phyloP scores from a whole-genome alignment of 23 tunicate genomes.

The Ascidia mentula region DNA sequence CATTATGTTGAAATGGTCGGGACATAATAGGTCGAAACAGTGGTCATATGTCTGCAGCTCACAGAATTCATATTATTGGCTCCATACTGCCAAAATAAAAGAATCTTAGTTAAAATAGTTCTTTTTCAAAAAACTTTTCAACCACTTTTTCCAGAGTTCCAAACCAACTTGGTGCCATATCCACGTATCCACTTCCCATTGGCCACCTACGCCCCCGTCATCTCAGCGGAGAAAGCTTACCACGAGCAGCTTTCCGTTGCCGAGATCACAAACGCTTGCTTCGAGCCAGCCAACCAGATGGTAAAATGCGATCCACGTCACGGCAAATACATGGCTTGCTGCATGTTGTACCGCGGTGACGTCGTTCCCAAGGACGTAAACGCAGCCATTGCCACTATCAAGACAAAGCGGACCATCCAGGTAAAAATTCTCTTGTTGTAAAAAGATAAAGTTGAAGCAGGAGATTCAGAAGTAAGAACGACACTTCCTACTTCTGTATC shows the following conservation, averaged over 20 bases:
- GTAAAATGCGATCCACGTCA: slow-evolving; percentile 99
- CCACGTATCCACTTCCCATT: slow-evolving; percentile 97
- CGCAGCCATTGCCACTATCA: slow-evolving; percentile 98
- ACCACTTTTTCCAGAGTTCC: no score
- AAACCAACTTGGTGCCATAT: slow-evolving; percentile 99
- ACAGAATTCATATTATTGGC: no score
- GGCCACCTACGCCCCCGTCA: slow-evolving; percentile 95
- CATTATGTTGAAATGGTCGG: no score
- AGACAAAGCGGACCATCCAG: slow-evolving; percentile 90
- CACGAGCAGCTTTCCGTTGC: slow-evolving; percentile 97
- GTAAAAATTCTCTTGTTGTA: no score
- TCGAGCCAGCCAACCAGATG: slow-evolving; percentile 99
- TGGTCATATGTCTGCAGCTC: no score
- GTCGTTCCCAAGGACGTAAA: slow-evolving; percentile 99
- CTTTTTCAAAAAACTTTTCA: no score
- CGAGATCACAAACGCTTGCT: slow-evolving; percentile 97
- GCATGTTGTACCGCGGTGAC: slow-evolving; percentile 97
- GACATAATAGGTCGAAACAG: no score
- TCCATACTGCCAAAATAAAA: no score
- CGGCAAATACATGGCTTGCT: slow-evolving; percentile 99
- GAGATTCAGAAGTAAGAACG: no score
- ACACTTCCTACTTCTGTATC: no score
- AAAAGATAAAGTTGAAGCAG: no score
- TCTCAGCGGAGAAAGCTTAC: slow-evolving; percentile 95
- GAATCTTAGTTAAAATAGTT: no score